Evolutionary conservation across 2,797 vertebrate species (phyloP), one percentile per base, ranked within the genome.

Genomic region (Sebastes diploproa): DNA sequence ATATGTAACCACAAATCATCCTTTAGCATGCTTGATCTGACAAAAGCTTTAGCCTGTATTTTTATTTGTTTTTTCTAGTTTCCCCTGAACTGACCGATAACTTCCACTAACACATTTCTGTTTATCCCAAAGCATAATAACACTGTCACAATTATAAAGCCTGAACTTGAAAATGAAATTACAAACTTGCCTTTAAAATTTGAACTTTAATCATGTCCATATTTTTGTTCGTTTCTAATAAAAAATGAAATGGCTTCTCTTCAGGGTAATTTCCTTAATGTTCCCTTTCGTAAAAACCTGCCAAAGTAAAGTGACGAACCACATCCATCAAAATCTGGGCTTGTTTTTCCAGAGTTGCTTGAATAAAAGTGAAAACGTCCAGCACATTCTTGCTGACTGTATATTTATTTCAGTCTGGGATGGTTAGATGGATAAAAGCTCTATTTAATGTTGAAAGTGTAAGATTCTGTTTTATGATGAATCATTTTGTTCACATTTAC

Each of bases 1-100:
- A 58, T 25, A 3, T 65, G 5, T 1, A 63, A 32, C 20, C 74
- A 77, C 81, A 77, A 85, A 82, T 80, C 82, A 85, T 64, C 10
- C 23, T 32, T 12, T 25, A n/a, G 14, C 32, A 32, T 23, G 16
- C 25, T 42, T 55, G 38, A 73, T 67, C 58, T 42, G 30, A 67
- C 59, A 62, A 46, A 38, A 59, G 27, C 42, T 54, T 32, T 3
- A n/a, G 55, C 20, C 22, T 46, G 23, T 27, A 16, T 20, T 22
- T 2, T 27, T 3, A 3, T 42, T 18, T 18, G 16, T 18, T 20
- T 22, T 4, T 55, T 60, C 50, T 8, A 36, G 20, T 25, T 42
- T 16, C 30, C 16, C 6, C 25, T 75, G 16, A 72, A 68, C 11
- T 34, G 20, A 50, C 13, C 20, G 13, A 68, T 27, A 22, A 34